Base-by-base conservation (phyloP, 2,113 vertebrate genomes). In the Stercorarius parasiticus region DNA sequence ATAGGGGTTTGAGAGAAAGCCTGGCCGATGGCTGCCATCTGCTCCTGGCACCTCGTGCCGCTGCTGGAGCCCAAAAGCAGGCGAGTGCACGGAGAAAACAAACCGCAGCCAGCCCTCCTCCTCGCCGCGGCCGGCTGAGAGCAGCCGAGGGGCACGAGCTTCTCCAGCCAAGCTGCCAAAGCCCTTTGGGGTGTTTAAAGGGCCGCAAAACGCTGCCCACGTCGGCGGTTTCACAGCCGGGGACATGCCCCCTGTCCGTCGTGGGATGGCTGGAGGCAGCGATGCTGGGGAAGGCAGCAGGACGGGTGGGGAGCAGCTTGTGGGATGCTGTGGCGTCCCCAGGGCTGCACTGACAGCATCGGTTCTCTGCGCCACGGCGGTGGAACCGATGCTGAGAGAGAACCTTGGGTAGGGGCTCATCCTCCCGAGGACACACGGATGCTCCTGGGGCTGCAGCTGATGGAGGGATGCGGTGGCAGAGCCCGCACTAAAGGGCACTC, bases 11-110 rank as follows among this genome's bases (percentile, higher is more conserved):
- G 92, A 88, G 91, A 59, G 59, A 69, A 73, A 69, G 70, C 92
- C 93, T 58, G 26, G 95, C 90, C 52, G 62, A 79, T 64, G 91
- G 97, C 95, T 98, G 98, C 96, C 97, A 96, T 97, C 92, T 86
- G 90, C 96, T 82, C 77, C 86, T 90, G 76, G 90, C 96, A 93
- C 93, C 93, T 95, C 71, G 7, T 74, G 78, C 50, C 62, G 2
- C 50, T 17, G 83, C 32, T 40, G 4, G 86, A 79, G 86, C 92
- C 86, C 6, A 1, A 23, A 55, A 82, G 36, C 52, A 40, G 10
- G 9, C 4, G 34, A 26, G 18, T 10, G 71, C 29, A 16, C 0
- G 10, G 59, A 52, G 34, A 18, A 56, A 91, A 73, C 34, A 70
- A 43, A 56, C 3, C 6, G 5, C 53, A 12, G 36, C 29, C 73